These are phyloP conservation scores for Mus pahari DNA, from an alignment of 2,113 vertebrate genomes.

Conservation along the genomic window DNA sequence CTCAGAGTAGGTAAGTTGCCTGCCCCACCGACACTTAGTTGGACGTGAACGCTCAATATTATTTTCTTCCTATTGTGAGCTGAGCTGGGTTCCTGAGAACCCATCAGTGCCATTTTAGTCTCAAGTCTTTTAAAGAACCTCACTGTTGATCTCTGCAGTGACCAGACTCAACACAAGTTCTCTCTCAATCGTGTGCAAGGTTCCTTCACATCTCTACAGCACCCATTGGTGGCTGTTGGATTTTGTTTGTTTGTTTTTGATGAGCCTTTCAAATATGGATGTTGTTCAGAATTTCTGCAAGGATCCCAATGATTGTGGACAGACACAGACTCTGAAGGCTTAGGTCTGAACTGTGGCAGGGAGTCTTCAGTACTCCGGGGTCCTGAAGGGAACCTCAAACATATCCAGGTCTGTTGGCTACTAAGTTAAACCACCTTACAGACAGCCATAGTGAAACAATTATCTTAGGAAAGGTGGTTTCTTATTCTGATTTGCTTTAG, in stretches of 20 bases:
- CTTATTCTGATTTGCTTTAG: background rate
- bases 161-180: background rate
- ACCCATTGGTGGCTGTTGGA: background rate
- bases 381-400: background rate
- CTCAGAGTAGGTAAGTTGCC: background rate
- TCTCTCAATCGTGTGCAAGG: too few species aligned
- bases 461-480: conserved; percentile 12
- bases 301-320: background rate
- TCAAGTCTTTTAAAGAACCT: background rate
- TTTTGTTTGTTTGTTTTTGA: background rate
- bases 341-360: background rate
- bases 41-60: background rate
- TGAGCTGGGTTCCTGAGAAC: background rate
- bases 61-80: background rate
- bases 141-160: background rate
- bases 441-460: background rate
- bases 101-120: too few species aligned
- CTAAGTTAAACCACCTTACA: background rate
- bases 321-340: background rate
- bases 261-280: background rate
- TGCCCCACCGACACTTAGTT: background rate
- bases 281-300: background rate
- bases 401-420: background rate
- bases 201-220: too few species aligned
- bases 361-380: background rate